A percentile compares a stretch with the other conserved stretches of the same genome.
These are phyloP conservation scores for Galerucella pusilla DNA, from an alignment of 2,888 invertebrate species.

Conservation along the genomic window DNA sequence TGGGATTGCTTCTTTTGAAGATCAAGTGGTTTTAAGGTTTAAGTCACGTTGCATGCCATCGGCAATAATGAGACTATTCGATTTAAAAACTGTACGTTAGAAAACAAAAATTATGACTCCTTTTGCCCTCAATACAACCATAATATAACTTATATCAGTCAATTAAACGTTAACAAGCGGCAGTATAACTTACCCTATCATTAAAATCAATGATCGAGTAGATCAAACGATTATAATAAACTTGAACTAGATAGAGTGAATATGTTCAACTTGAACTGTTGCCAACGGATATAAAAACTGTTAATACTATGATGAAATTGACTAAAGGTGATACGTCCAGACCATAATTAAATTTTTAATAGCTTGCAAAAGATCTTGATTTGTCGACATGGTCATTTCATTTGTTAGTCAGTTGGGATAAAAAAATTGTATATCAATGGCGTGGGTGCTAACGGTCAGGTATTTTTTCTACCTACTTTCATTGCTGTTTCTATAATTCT, in stretches of 20 bases:
- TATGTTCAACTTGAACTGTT: constrained; percentile 27
- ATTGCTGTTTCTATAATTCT: neutral
- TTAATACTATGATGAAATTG: constrained; percentile 16
- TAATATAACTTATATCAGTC: neutral
- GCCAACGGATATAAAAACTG: constrained; percentile 30
- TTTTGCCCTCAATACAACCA: neutral
- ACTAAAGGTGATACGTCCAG: constrained; percentile 9
- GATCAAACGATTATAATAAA: constrained; percentile 17
- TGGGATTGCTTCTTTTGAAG: no score
- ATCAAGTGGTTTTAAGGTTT: no score
- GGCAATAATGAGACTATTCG: no score
- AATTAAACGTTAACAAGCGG: neutral
- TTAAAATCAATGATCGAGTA: neutral
- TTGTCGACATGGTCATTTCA: constrained; percentile 1
- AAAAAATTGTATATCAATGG: neutral
- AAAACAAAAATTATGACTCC: neutral
- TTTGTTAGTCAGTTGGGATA: neutral
- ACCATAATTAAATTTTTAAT: constrained; percentile 25
- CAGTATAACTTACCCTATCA: neutral
- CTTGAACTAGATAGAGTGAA: constrained; percentile 27
- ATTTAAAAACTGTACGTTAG: no score
- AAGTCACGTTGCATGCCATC: no score
- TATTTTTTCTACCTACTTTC: neutral
- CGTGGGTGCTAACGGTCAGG: neutral
- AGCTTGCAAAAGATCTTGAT: neutral